phyloP scores from a whole-genome alignment of 1,140 invertebrate genomes.

The Pissodes strobi region DNA sequence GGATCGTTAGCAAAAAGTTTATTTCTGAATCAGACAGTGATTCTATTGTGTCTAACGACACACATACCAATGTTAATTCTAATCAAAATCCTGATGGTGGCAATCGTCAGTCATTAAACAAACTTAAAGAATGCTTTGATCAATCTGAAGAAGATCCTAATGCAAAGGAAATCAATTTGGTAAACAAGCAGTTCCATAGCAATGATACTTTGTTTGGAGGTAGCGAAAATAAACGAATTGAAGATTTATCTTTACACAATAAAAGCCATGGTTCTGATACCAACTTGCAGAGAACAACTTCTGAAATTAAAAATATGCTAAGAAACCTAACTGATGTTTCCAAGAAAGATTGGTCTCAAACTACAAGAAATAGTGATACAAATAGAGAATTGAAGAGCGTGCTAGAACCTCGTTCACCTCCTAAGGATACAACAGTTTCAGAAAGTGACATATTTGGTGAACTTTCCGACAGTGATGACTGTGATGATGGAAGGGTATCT shows the following conservation, averaged over 20 bases:
- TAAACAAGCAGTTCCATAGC: too few relatives aligned
- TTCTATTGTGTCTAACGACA: neutral
- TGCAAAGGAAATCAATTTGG: too few relatives aligned
- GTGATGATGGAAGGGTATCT: neutral
- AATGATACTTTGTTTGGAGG: too few relatives aligned
- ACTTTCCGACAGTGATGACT: neutral
- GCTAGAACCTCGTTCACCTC: neutral
- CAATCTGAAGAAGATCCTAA: too few relatives aligned
- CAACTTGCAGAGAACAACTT: neutral
- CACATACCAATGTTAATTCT: neutral
- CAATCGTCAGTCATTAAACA: too few relatives aligned
- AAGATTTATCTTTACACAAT: too few relatives aligned
- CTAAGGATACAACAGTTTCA: neutral
- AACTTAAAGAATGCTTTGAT: too few relatives aligned
- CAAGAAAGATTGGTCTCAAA: neutral
- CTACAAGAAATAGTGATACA: neutral
- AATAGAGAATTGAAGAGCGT: neutral
- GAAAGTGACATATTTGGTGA: conserved; percentile 16
- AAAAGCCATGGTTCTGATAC: too few relatives aligned
- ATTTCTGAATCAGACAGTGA: conserved; percentile 1
- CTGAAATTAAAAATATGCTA: neutral
- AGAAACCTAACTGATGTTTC: neutral
- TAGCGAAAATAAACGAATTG: too few relatives aligned
- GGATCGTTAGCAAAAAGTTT: neutral
- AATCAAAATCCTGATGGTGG: too few relatives aligned